phyloP scores from a whole-genome alignment of 1,140 invertebrate species.

The Anoplolepis gracilipes region DNA sequence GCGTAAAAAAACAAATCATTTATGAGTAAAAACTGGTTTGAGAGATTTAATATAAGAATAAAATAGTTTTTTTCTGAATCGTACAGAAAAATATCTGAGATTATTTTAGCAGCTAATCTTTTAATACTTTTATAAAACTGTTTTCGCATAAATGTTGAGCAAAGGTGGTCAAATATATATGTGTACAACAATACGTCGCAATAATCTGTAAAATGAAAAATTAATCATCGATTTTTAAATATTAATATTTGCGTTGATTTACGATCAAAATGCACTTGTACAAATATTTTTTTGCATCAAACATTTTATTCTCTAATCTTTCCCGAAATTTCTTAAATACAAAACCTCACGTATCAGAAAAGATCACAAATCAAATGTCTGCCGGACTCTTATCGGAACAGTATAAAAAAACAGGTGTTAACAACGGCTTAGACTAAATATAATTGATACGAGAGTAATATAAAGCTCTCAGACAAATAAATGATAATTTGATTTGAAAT shows the following conservation, averaged over 20 bases:
- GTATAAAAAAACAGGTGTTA: conserved; percentile 14
- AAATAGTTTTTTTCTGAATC: not conserved
- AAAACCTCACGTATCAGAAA: not conserved
- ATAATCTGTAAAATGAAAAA: not conserved
- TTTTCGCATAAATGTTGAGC: not conserved
- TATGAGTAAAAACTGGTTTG: not conserved
- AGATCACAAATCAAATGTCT: not conserved
- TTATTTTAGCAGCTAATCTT: not conserved
- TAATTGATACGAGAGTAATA: not conserved
- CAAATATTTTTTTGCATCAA: not conserved
- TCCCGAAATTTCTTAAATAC: not conserved
- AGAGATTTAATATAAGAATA: too few species aligned
- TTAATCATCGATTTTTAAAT: not conserved
- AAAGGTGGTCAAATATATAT: not conserved
- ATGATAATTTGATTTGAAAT: too few species aligned
- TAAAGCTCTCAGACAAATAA: not conserved
- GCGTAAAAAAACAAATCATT: not conserved
- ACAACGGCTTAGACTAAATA: conserved; percentile 9
- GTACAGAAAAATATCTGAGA: not conserved
- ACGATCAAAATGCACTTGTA: not conserved
- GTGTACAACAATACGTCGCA: not conserved
- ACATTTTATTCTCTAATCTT: not conserved
- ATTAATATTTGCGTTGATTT: not conserved
- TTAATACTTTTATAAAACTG: not conserved
- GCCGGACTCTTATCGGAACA: conserved; percentile 21